These are phyloP conservation scores for Helostoma temminkii DNA, from an alignment of 2,797 vertebrate genomes.

Conservation along the genomic window DNA sequence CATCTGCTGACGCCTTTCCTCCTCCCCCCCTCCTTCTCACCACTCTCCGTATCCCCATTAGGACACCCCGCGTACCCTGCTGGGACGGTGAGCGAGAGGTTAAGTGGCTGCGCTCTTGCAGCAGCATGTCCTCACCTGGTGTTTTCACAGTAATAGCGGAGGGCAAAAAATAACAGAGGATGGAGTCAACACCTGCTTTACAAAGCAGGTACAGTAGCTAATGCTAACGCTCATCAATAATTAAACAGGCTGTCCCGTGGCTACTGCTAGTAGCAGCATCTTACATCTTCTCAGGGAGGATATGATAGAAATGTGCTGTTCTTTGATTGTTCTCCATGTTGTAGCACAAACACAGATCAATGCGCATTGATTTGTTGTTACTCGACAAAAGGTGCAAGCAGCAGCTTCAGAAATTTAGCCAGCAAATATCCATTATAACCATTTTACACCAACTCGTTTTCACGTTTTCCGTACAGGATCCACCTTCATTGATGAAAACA, in stretches of 20 bases:
- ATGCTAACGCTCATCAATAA: slow-evolving; percentile 71
- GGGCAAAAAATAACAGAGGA: slow-evolving; percentile 66
- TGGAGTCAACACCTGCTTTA: slow-evolving; percentile 68
- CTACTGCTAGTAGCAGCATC: slow-evolving; percentile 17
- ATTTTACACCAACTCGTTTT: too few species aligned
- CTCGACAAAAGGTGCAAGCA: not conserved
- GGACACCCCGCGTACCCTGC: slow-evolving; percentile 31
- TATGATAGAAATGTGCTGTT: slow-evolving; percentile 20
- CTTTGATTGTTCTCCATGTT: slow-evolving; percentile 25
- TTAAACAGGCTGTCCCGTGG: slow-evolving; percentile 54
- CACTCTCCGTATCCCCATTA: slow-evolving; percentile 25
- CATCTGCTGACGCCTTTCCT: slow-evolving; percentile 72
- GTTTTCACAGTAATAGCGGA: slow-evolving; percentile 70
- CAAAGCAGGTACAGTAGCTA: slow-evolving; percentile 56
- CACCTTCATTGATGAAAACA: too few species aligned
- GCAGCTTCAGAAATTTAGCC: not conserved
- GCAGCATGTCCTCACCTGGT: slow-evolving; percentile 76
- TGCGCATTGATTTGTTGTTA: not conserved
- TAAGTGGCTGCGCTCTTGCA: slow-evolving; percentile 65
- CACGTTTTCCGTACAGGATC: too few species aligned
- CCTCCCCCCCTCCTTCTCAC: slow-evolving; percentile 1
- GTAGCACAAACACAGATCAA: slow-evolving; percentile 5
- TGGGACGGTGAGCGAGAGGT: slow-evolving; percentile 41
- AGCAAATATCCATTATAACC: too few species aligned
- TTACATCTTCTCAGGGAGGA: slow-evolving; percentile 62